phyloP scores from a whole-genome alignment of 2,113 vertebrate genomes.

The Willisornis vidua region DNA sequence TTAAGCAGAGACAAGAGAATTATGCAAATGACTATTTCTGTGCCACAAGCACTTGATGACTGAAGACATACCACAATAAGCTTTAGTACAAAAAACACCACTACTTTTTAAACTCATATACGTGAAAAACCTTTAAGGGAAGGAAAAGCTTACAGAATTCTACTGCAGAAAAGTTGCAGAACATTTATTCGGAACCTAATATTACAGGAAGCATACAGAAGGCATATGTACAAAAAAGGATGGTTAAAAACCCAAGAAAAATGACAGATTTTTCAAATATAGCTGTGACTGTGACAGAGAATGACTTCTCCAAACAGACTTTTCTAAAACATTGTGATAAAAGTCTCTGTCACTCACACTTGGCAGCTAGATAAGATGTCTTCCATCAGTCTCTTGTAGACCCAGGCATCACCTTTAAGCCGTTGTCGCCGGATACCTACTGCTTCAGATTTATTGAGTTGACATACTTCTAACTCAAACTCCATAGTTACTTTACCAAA shows the following conservation, averaged over 20 bases:
- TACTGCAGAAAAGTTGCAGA: constrained; percentile 45
- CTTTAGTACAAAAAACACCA: constrained; percentile 25
- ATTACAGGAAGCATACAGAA: background rate
- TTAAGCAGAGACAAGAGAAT: constrained; percentile 79
- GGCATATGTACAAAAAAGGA: background rate
- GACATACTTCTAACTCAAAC: constrained; percentile 94
- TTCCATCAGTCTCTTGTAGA: constrained; percentile 94
- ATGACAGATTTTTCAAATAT: background rate
- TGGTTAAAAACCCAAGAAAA: constrained; percentile 12
- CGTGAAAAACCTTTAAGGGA: background rate
- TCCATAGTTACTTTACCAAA: constrained; percentile 90
- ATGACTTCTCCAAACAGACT: background rate
- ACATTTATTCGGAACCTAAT: background rate
- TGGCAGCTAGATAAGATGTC: constrained; percentile 86
- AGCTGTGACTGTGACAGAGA: background rate
- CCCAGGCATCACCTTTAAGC: constrained; percentile 94
- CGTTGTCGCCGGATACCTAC: constrained; percentile 87
- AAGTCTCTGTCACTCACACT: constrained; percentile 62
- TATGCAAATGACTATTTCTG: constrained; percentile 77
- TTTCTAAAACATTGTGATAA: background rate
- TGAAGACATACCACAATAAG: constrained; percentile 61
- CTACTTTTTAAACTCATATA: constrained; percentile 16
- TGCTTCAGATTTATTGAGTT: constrained; percentile 81
- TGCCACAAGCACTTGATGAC: constrained; percentile 64
- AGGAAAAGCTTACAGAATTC: background rate